Evolutionary conservation across 2,888 invertebrate genomes (phyloP), one percentile per base, ranked within the genome.

Genomic region (Hyalella azteca): DNA sequence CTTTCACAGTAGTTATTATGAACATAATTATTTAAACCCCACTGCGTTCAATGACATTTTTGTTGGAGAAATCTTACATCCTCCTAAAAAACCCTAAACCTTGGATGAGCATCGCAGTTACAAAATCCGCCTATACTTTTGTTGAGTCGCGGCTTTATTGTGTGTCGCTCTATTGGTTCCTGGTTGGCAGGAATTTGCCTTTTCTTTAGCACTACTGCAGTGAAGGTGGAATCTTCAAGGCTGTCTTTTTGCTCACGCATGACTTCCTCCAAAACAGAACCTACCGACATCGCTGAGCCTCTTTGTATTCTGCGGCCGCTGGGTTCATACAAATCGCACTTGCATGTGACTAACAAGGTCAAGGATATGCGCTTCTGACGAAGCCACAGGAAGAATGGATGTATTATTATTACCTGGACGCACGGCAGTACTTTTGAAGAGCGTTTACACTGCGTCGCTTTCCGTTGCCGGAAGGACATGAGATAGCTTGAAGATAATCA

Each of bases 241-340:
- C 36, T 66, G 36, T n/a, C n/a, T 66, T 66, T 36, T 66, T 66
- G 66, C 36, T 66, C 66, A 66, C 66, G 66, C 66, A 29, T 66
- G 66, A 36, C 13, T 66, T 66, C 66, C 66, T 29, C 29, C 66
- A 66, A 66, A 66, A 66, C 66, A 66, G 66, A 66, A 29, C 66
- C 29, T 66, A 66, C 19, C 36, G 15, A 4, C 15, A 36, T 11
- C 45, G 45, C 9, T 11, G 45, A 26, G 66, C 60, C 19, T 66
- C 66, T 36, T 7, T 66, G 36, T 15, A 36, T 7, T 29, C 29
- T 3, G 15, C 26, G 22, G 54, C 39, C 29, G 36, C 36, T n/a
- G 9, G 15, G 11, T 11, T 36, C 11, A 2, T 19, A 29, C 66
- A 36, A 66, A 36, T 13, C 19, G 54, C 66, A 66, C n/a, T n/a